A percentile compares a stretch with the other conserved stretches of the same genome.
Evolutionary conservation across 2,113 vertebrate species (phyloP).

Genomic region (Tichodroma muraria): DNA sequence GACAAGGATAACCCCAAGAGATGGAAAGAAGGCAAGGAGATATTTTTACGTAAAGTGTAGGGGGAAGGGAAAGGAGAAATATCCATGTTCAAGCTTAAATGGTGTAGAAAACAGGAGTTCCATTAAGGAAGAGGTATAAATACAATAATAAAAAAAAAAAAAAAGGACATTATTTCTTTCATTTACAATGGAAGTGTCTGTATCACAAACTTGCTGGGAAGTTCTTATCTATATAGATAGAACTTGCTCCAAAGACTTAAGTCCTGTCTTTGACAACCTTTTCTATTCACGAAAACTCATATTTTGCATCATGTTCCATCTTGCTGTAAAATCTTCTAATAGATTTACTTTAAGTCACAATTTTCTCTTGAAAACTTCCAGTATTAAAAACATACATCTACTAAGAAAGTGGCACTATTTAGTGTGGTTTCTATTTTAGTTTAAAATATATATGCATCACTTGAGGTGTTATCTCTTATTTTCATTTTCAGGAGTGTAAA

Average conservation of each 20-base stretch:
- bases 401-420: neutral
- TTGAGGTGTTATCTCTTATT: neutral
- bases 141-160: neutral
- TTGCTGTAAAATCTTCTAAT: neutral
- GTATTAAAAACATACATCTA: neutral
- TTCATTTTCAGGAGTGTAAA: neutral
- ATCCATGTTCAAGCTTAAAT: neutral
- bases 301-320: neutral
- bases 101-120: neutral
- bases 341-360: neutral
- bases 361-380: neutral
- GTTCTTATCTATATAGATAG: neutral
- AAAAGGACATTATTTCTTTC: neutral
- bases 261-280: neutral
- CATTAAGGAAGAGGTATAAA: neutral
- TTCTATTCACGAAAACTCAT: neutral
- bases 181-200: neutral
- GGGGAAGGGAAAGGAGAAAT: neutral
- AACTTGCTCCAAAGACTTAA: neutral
- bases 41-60: neutral
- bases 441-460: neutral
- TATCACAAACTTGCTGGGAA: neutral
- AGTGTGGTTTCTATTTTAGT: neutral
- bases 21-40: neutral
- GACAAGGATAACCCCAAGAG: slow-evolving; percentile 18